Evolutionary conservation across 2,888 invertebrate species (phyloP), one percentile per base, ranked within the genome.

Genomic region (Epiblema foenella): DNA sequence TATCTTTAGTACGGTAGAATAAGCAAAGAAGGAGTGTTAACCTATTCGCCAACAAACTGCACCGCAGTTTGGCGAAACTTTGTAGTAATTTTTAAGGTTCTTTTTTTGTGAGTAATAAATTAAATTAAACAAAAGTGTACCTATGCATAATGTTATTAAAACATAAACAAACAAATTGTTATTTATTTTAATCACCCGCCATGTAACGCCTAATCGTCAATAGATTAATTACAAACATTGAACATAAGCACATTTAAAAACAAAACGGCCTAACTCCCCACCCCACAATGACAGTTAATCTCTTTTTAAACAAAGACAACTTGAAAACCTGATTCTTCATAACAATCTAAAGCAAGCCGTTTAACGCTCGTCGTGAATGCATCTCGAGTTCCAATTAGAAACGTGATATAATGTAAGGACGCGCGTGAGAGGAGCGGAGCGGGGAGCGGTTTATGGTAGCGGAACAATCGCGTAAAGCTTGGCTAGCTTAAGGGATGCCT

Each of bases 381-480:
- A 87, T 91, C 90, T 90, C 91, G 88, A 87, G 84, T 89, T 91
- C 89, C 89, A 91, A 92, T 92, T 91, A 91, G 87, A 86, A 82
- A 70, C 54, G 56, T 66, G 70, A 70, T 70, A 70, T 66, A 65
- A 56, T 60, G 60, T 37, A 58, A 59, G 66, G 62, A 17, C 24
- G 54, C 49, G 66, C 52, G 1, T 49, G 60, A 33, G 52, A 37
- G 20, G 18, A 59, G 59, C 56, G 56, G 71, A 57, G 71, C 71
- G 71, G 52, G 10, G 1, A 59, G 29, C 37, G 66, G 18, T 8
- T 8, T 33, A 15, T 24, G 15, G 18, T 15, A 39, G 68, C 60
- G 68, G 42, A 54, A 9, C 37, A 51, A 29, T 39, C n/a, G n/a
- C n/a, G n/a, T n/a, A n/a, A n/a, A n/a, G n/a, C n/a, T n/a, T n/a